These are phyloP conservation scores for Pseudeuparius sepicola DNA, from an alignment of 2,888 invertebrate species.

Conservation along the genomic window DNA sequence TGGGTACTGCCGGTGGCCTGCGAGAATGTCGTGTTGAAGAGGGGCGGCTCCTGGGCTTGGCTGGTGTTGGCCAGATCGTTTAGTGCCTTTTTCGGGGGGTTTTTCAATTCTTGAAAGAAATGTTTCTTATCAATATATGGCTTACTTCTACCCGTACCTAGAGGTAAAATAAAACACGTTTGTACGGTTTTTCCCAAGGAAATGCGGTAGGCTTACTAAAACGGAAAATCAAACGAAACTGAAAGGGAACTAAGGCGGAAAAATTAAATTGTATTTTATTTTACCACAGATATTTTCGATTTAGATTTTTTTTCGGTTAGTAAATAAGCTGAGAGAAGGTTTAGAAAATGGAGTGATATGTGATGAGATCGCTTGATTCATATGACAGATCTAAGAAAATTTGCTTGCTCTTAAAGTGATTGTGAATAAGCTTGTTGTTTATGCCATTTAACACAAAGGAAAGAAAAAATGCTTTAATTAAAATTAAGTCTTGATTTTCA, in stretches of 20 bases:
- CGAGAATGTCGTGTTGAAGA: slow-evolving; percentile 18
- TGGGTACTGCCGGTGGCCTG: slow-evolving; percentile 10
- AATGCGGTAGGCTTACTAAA: slow-evolving; percentile 9
- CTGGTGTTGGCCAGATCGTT: slow-evolving; percentile 66
- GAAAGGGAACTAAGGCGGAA: slow-evolving; percentile 22
- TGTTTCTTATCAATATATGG: slow-evolving; percentile 93
- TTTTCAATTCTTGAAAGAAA: slow-evolving; percentile 92
- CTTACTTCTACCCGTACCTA: slow-evolving; percentile 76
- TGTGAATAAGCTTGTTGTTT: no score
- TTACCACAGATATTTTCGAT: slow-evolving; percentile 30
- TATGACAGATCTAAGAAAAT: no score
- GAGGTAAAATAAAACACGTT: slow-evolving; percentile 11
- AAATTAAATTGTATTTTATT: slow-evolving; percentile 29
- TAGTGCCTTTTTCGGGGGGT: slow-evolving; percentile 85
- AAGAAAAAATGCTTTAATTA: no score
- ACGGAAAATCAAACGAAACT: slow-evolving; percentile 20
- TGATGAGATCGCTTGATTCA: no score
- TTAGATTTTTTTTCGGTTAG: slow-evolving; percentile 14
- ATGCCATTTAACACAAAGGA: no score
- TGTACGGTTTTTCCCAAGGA: slow-evolving; percentile 12
- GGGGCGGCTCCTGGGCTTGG: slow-evolving; percentile 20
- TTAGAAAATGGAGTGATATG: no score
- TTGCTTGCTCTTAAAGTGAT: no score
- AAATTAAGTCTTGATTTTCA: no score
- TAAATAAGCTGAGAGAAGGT: slow-evolving; percentile 11